phyloP scores from a whole-genome alignment of 2,888 invertebrate species.

The Dascillus cervinus region DNA sequence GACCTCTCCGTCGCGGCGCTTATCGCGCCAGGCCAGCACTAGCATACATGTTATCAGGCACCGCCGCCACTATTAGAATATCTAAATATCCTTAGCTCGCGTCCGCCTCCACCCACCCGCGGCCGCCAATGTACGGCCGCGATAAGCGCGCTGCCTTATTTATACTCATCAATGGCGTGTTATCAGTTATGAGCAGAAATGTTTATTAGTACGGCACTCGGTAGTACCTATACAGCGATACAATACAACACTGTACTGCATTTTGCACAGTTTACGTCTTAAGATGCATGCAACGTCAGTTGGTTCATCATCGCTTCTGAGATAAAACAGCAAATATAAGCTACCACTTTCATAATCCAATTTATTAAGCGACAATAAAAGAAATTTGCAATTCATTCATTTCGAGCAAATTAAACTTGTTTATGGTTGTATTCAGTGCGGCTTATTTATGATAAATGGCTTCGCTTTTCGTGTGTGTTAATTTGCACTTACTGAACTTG shows the following conservation, averaged over 20 bases:
- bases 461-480: too few relatives aligned
- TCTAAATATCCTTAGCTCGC: slow-evolving; percentile 42
- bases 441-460: too few relatives aligned
- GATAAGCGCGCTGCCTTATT: slow-evolving; percentile 41
- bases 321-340: neutral
- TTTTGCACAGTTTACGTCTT: slow-evolving; percentile 15
- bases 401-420: too few relatives aligned
- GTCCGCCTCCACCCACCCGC: slow-evolving; percentile 25
- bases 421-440: too few relatives aligned
- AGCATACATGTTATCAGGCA: slow-evolving; percentile 40
- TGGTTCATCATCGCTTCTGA: slow-evolving; percentile 1
- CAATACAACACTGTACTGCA: slow-evolving; percentile 14
- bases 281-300: slow-evolving; percentile 9
- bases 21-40: slow-evolving; percentile 41
- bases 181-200: slow-evolving; percentile 43
- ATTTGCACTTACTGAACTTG: too few relatives aligned
- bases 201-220: slow-evolving; percentile 32
- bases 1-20: slow-evolving; percentile 39
- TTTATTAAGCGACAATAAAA: too few relatives aligned
- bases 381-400: too few relatives aligned
- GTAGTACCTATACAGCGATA: slow-evolving; percentile 12
- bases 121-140: slow-evolving; percentile 34
- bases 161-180: slow-evolving; percentile 43
- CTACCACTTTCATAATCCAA: neutral
- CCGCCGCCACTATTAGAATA: slow-evolving; percentile 44